Conservation (phyloP, 1,140 invertebrate species). For the Ceratosolen solmsi region DNA sequence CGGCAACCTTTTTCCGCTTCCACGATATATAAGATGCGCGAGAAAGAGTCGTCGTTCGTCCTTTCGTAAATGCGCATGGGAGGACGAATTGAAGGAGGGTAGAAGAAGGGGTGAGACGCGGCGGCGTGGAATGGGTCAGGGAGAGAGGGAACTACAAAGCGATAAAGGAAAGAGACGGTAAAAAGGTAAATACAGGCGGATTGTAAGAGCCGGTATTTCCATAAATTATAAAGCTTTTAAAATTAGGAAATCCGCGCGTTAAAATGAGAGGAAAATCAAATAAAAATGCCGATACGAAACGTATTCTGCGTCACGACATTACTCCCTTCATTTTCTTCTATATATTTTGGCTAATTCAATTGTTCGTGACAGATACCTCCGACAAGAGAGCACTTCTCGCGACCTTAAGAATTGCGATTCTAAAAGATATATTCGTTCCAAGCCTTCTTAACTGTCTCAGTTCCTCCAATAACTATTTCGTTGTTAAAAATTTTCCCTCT, state of each 20-base stretch:
- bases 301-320: not conserved
- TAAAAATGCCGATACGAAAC: not conserved
- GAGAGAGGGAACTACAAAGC: too few species aligned
- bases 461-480: not conserved
- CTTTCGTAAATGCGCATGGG: not conserved
- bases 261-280: not conserved
- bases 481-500: not conserved
- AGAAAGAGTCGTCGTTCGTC: not conserved
- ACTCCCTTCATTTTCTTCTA: not conserved
- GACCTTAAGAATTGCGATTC: too few species aligned
- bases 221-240: not conserved
- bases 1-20: constrained; percentile 34
- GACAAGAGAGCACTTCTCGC: too few species aligned
- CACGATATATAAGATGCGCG: not conserved
- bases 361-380: not conserved
- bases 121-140: not conserved
- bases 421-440: too few species aligned
- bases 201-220: not conserved
- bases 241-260: not conserved
- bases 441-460: too few species aligned
- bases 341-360: not conserved
- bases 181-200: not conserved
- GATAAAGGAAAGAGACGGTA: not conserved
- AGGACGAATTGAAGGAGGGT: not conserved
- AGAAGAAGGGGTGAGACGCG: not conserved